A percentile compares a stretch with the other conserved stretches of the same genome.
These are phyloP conservation scores for Macrostomum lignano DNA, from an alignment of 1,140 invertebrate species.

Conservation along the genomic window DNA sequence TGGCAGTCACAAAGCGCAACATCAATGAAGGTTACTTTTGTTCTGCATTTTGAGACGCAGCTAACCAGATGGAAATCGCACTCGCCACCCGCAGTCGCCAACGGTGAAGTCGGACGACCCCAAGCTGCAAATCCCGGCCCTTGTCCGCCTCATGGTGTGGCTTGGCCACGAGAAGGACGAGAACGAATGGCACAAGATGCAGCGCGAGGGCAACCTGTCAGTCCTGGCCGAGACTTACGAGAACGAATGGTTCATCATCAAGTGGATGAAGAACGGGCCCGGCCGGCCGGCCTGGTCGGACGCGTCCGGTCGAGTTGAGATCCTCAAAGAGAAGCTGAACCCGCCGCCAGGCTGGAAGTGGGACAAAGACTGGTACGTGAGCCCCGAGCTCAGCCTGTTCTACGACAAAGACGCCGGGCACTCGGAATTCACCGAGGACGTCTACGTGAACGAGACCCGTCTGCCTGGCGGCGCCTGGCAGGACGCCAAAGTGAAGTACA, in stretches of 20 bases:
- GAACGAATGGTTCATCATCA: too few species aligned
- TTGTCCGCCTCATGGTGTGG: constrained; percentile 27
- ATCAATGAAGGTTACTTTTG: too few species aligned
- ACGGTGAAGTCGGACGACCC: too few species aligned
- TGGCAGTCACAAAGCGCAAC: too few species aligned
- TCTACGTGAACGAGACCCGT: constrained; percentile 28
- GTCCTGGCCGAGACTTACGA: constrained; percentile 32
- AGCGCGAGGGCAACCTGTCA: constrained; percentile 26
- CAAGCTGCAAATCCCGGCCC: constrained; percentile 25
- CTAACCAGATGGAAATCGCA: too few species aligned
- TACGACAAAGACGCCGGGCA: constrained; percentile 30
- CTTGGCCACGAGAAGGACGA: constrained; percentile 27
- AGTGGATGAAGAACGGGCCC: too few species aligned
- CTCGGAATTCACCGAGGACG: constrained; percentile 26
- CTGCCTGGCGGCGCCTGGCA: constrained; percentile 27
- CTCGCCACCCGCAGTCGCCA: too few species aligned
- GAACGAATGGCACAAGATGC: constrained; percentile 22
- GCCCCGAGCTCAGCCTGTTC: constrained; percentile 28
- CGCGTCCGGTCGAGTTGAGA: constrained; percentile 24
- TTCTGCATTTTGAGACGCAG: too few species aligned
- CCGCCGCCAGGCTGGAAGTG: constrained; percentile 29
- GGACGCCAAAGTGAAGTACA: too few species aligned
- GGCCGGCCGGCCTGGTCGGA: constrained; percentile 30
- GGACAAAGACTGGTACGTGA: constrained; percentile 31
- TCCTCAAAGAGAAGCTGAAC: constrained; percentile 23